Percentiles rank a stretch among this genome's conserved stretches.
These are phyloP conservation scores for Alfaro cultratus DNA, from an alignment of 2,797 vertebrate genomes.

Conservation along the genomic window DNA sequence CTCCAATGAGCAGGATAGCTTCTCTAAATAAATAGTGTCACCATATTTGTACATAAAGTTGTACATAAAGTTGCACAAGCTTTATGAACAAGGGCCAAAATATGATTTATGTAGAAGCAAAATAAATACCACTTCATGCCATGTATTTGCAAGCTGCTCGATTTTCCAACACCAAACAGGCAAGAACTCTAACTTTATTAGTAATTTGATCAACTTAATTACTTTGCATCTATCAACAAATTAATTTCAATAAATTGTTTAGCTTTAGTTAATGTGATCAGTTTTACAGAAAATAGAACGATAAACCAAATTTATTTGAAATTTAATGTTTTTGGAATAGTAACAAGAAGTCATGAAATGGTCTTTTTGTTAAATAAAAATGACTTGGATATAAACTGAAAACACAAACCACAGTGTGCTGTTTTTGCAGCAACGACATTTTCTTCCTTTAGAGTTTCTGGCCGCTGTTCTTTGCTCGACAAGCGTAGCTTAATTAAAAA, in stretches of 20 bases:
- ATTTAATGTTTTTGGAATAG: neutral
- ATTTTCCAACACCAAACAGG: neutral
- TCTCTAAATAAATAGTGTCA: neutral
- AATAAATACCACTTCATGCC: neutral
- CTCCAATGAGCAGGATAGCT: neutral
- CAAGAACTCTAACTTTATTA: neutral
- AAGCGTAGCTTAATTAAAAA: neutral
- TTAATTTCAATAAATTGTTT: neutral
- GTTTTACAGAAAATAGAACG: neutral
- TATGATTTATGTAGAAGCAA: neutral
- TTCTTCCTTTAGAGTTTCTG: neutral
- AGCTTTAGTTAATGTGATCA: neutral
- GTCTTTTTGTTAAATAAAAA: neutral
- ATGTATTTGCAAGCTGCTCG: neutral
- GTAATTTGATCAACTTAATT: neutral
- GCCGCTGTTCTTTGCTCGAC: neutral
- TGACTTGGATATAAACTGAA: neutral
- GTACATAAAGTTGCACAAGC: neutral
- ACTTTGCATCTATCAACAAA: neutral
- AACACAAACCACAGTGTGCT: neutral
- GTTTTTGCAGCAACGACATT: neutral
- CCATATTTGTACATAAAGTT: too few relatives aligned
- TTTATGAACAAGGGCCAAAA: neutral
- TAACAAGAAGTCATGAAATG: neutral
- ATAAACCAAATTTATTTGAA: neutral